Evolutionary conservation across 2,888 invertebrate species (phyloP), one percentile per base, ranked within the genome.

Genomic region (Tryphoninae sp.): DNA sequence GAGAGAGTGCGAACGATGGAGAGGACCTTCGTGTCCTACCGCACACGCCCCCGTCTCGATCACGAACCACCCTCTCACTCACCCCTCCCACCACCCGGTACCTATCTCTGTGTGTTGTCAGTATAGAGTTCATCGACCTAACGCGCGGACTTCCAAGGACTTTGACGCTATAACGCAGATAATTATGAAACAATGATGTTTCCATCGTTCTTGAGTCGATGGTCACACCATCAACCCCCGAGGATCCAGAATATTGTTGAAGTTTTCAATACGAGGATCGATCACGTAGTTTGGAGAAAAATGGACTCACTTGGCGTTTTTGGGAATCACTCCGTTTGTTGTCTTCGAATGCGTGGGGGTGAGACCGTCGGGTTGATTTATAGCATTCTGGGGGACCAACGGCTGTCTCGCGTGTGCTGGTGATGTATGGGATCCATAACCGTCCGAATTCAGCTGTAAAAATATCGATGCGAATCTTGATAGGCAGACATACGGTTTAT

Each of bases 261-360:
- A 40, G 13, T 9, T 71, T 22, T 26, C 9, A 13, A 16, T 33
- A 33, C 33, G 33, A 33, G 33, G 6, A 33, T 33, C 33, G 33
- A 33, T 33, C 6, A 33, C 6, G 33, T 33, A 33, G 49, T 45
- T 23, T 26, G 88, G 95, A 6, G 55, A 23, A 26, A 23, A 16
- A 55, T 40, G 11, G 2, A 69, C 97, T 96, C 92, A 97, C 97
- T 97, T 97, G 92, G 97, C 97, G 94, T 97, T 97, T 93, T 97
- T 97, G 87, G 97, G 97, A 87, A 92, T 87, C 85, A 88, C 91
- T 86, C 92, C 93, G 85, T 93, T 93, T 85, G 91, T 93, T 80
- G 93, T 93, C 84, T 92, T 93, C 93, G 89, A 93, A 93, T 90
- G 91, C 77, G 88, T 88, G 26, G 92, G 91, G 68, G 91, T 90